phyloP scores from a whole-genome alignment of 2,797 vertebrate genomes.

The Premnoplex brunnescens region DNA sequence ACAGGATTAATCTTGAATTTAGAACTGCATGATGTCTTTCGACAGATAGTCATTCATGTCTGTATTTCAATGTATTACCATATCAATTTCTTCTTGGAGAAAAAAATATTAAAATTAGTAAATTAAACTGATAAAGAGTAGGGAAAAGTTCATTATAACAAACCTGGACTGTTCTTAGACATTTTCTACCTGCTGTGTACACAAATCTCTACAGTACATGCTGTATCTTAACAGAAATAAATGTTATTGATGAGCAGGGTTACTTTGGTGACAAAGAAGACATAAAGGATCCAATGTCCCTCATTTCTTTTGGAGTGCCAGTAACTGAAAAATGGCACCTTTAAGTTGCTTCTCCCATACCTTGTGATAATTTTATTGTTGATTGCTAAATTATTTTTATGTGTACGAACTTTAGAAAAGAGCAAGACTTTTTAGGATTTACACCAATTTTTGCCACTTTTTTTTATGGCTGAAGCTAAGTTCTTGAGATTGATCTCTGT shows the following conservation, averaged over 20 bases:
- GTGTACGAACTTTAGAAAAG: neutral
- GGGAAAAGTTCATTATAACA: neutral
- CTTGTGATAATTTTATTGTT: neutral
- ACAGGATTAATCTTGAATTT: neutral
- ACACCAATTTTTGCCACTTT: rapidly evolving
- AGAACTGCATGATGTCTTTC: neutral
- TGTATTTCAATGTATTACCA: neutral
- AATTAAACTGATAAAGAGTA: neutral
- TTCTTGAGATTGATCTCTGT: neutral
- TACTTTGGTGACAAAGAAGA: neutral
- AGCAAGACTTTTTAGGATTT: neutral
- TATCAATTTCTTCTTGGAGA: neutral
- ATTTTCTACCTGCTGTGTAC: neutral
- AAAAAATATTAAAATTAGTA: neutral
- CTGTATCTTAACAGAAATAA: neutral
- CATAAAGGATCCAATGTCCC: neutral
- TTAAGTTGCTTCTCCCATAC: neutral
- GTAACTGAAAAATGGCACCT: neutral
- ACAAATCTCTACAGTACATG: neutral
- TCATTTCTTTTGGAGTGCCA: neutral
- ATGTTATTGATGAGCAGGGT: neutral
- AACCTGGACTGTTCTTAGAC: neutral
- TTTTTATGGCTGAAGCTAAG: neutral
- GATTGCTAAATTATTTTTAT: neutral
- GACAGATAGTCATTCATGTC: neutral